phyloP scores from a whole-genome alignment of 2,888 invertebrate genomes.

The Amaurobius ferox region DNA sequence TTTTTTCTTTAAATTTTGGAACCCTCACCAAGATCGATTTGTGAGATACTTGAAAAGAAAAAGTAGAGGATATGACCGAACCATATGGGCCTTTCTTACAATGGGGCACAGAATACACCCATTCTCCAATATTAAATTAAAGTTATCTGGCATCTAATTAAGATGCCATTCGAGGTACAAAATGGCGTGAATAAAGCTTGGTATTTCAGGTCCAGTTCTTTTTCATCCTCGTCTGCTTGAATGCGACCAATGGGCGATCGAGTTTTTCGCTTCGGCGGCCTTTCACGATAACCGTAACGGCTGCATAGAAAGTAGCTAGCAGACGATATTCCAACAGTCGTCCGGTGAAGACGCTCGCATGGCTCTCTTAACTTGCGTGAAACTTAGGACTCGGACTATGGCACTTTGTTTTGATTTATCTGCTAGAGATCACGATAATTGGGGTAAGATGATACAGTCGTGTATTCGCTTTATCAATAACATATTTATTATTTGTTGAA shows the following conservation, averaged over 20 bases:
- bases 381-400: background rate
- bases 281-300: background rate
- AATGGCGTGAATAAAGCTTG: background rate
- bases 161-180: no score
- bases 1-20: no score
- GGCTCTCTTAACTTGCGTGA: background rate
- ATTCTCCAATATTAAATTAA: no score
- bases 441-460: background rate
- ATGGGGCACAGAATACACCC: no score
- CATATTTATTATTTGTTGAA: no score
- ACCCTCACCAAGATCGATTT: no score
- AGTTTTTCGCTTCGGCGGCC: background rate
- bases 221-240: background rate
- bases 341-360: background rate
- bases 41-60: no score
- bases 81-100: no score
- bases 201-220: background rate
- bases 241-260: background rate
- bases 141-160: no score
- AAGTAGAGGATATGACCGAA: no score
- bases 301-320: background rate
- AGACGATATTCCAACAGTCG: background rate
- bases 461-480: no score
- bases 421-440: background rate
- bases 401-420: background rate